Base-by-base conservation (phyloP, 2,113 vertebrate species). In the Chaenogobius annularis region DNA sequence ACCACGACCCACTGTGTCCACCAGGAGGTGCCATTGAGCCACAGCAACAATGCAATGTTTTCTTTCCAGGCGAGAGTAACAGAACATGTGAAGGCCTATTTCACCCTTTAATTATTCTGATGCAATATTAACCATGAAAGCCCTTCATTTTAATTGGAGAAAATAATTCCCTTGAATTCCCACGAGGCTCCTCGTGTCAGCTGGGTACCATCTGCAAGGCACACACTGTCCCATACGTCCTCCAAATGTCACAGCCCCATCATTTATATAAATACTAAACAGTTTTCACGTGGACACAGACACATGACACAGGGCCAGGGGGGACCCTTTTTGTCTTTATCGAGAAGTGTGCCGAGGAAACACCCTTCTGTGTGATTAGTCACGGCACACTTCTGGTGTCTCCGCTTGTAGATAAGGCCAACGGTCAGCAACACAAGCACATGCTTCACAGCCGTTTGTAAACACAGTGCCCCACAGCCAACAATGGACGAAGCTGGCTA, bases 281-380 rank as follows among this genome's bases (percentile, higher is more conserved):
- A 40, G 37, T 40, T 40, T 40, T 40, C 37, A 23, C 2, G 22
- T 26, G 14, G 5, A 59, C 12, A 59, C 22, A 23, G 11, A 26
- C 58, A 15, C 14, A 62, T 54, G 19, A 54, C n/a, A 20, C 9
- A 63, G 35, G 35, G 17, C 61, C 17, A 6, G 14, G 15, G 58
- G 26, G 15, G 35, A 35, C 26, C 26, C 58, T 19, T 22, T 83
- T 75, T 88, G 90, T 91, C 90, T 83, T 75, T 88, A 91, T 91
- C 90, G 67, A 47, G 23, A 46, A 4, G 69, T 79, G 64, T 87
- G 89, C 87, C 65, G 66, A 72, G 71, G 76, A 77, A 65, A 78
- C 88, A 83, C 90, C 85, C 86, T 63, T 63, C 9, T 82, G 63
- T 46, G 73, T 35, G 79, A 69, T 77, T 44, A 73, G 70, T 64